Conservation (phyloP, 2,113 vertebrate genomes). For the human region DNA sequence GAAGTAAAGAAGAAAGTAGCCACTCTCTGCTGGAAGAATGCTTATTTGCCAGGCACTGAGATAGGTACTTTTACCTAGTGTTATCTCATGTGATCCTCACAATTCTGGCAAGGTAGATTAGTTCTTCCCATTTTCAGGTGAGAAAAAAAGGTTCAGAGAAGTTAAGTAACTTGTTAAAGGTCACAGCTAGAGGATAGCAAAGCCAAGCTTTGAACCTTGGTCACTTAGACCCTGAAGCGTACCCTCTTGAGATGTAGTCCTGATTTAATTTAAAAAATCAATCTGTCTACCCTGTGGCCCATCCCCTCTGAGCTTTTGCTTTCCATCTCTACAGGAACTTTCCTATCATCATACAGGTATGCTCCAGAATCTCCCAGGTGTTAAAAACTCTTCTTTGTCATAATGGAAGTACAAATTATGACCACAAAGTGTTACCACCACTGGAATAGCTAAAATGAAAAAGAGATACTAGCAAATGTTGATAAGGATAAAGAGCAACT, state of each 20-base stretch:
- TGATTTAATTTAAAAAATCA: neutral
- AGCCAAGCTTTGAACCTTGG: neutral
- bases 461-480: neutral
- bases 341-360: neutral
- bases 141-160: constrained; percentile 34
- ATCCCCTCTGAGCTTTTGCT: neutral
- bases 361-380: neutral
- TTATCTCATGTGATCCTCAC: neutral
- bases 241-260: neutral
- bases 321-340: neutral
- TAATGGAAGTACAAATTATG: neutral
- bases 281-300: neutral
- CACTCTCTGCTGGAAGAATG: neutral
- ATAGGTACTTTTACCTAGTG: neutral
- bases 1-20: neutral
- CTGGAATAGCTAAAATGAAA: neutral
- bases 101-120: neutral
- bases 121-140: neutral
- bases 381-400: neutral
- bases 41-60: neutral
- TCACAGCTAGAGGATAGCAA: neutral
- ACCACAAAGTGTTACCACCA: neutral
- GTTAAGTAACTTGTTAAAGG: neutral
- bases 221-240: neutral
- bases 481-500: neutral